These are phyloP conservation scores for Aldrovandia affinis DNA, from an alignment of 2,797 vertebrate species.

Conservation along the genomic window DNA sequence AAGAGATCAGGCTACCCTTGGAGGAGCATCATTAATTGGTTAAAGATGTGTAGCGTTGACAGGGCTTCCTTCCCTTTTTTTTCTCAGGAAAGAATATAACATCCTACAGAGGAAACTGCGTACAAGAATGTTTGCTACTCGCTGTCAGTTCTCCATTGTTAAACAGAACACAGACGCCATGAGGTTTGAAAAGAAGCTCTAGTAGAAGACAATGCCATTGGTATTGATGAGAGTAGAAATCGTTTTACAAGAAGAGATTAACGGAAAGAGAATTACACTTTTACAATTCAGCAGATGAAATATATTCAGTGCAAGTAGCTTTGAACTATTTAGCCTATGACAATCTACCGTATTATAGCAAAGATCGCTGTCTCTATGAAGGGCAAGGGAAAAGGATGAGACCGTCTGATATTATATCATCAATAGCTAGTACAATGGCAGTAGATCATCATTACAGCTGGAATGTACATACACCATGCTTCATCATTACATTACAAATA, in stretches of 20 bases:
- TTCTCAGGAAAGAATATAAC: slow-evolving; percentile 48
- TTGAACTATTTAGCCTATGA: background rate
- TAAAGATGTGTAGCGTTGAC: slow-evolving; percentile 54
- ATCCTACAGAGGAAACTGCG: slow-evolving; percentile 32
- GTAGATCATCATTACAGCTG: background rate
- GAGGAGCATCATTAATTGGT: slow-evolving; percentile 69
- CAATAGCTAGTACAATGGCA: background rate
- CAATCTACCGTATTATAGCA: background rate
- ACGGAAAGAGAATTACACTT: background rate
- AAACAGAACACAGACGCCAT: slow-evolving; percentile 40
- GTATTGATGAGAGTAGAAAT: background rate
- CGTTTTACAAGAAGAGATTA: background rate
- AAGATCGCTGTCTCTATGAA: background rate
- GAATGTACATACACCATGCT: background rate
- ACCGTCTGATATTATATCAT: background rate
- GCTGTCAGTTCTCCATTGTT: slow-evolving; percentile 44
- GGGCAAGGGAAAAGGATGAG: background rate
- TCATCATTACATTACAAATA: background rate
- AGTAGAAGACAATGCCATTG: slow-evolving; percentile 20
- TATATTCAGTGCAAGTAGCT: background rate
- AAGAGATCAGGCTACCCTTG: slow-evolving; percentile 62
- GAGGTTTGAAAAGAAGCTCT: slow-evolving; percentile 38
- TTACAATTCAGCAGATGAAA: background rate
- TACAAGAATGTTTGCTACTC: slow-evolving; percentile 28
- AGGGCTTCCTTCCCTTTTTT: slow-evolving; percentile 9